These are phyloP conservation scores for Triplophysa bombifrons DNA, from an alignment of 2,797 vertebrate genomes.

Conservation along the genomic window DNA sequence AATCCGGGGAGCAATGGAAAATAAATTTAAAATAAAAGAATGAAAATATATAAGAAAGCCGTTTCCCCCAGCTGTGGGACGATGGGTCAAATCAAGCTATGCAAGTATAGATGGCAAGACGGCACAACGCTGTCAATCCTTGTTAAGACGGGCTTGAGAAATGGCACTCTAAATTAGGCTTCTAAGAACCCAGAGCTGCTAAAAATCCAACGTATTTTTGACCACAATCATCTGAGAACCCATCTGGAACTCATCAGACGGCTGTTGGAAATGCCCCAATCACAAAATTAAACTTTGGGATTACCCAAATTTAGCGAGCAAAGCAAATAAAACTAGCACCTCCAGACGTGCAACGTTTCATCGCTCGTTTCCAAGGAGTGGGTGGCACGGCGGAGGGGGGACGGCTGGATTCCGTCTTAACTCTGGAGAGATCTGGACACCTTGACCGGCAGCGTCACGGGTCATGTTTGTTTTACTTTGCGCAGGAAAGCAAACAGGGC, in stretches of 20 bases:
- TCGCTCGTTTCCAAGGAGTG: constrained; percentile 35
- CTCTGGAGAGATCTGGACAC: constrained; percentile 37
- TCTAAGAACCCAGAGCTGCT: too few species aligned
- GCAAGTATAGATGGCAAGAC: constrained; percentile 11
- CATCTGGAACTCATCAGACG: constrained; percentile 62
- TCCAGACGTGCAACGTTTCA: constrained; percentile 46
- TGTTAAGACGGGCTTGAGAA: background rate
- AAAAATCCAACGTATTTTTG: constrained; percentile 47
- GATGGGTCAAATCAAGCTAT: background rate
- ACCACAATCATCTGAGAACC: constrained; percentile 52
- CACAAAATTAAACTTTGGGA: constrained; percentile 62
- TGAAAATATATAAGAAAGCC: background rate
- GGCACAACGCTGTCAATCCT: constrained; percentile 12
- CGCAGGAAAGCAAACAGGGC: constrained; percentile 38
- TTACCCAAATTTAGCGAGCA: constrained; percentile 59
- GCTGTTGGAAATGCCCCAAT: constrained; percentile 62
- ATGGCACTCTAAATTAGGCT: background rate
- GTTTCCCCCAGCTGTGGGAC: background rate
- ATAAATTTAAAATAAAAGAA: background rate
- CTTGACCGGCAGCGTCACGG: constrained; percentile 39
- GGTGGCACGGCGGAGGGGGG: constrained; percentile 15
- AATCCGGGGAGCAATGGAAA: constrained; percentile 3
- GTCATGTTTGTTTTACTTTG: constrained; percentile 48
- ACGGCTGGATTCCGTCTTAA: constrained; percentile 31
- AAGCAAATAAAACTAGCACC: constrained; percentile 53